Percentiles rank a stretch among this genome's conserved stretches.
Evolutionary conservation across 2,888 invertebrate genomes (phyloP).

Genomic region (Linnaemya tessellans): DNA sequence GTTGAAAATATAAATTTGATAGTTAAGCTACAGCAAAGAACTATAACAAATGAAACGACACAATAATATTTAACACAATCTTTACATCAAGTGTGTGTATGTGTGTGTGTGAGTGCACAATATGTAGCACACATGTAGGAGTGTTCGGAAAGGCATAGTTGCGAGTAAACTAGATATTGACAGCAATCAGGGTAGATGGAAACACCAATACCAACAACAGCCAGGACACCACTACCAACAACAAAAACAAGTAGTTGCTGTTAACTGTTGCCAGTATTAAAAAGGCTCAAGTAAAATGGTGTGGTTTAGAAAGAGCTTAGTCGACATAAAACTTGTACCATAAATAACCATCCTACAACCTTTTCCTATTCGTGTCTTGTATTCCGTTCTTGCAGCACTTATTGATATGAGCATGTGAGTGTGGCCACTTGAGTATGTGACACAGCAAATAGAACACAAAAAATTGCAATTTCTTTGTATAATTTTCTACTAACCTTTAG

Average conservation of each 20-base stretch:
- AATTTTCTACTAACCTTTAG: slow-evolving; percentile 54
- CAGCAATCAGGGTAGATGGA: slow-evolving; percentile 47
- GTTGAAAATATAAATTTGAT: slow-evolving; percentile 32
- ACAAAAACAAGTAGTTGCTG: slow-evolving; percentile 16
- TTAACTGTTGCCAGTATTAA: slow-evolving; percentile 41
- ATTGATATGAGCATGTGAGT: slow-evolving; percentile 2
- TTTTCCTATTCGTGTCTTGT: slow-evolving; percentile 19
- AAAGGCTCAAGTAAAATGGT: slow-evolving; percentile 49
- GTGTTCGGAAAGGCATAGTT: slow-evolving; percentile 1
- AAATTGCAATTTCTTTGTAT: slow-evolving; percentile 4
- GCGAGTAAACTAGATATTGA: slow-evolving; percentile 20
- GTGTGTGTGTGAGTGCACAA: background rate
- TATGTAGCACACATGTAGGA: slow-evolving; percentile 1
- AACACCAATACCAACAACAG: slow-evolving; percentile 30
- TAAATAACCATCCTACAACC: slow-evolving; percentile 14
- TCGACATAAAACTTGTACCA: slow-evolving; percentile 63
- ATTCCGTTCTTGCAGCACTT: slow-evolving; percentile 18
- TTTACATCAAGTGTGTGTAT: background rate
- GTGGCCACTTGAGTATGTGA: slow-evolving; percentile 48
- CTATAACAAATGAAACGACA: background rate
- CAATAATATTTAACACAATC: slow-evolving; percentile 8
- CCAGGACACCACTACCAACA: slow-evolving; percentile 6
- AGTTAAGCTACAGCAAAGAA: background rate
- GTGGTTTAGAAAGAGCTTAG: slow-evolving; percentile 65
- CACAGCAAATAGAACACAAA: slow-evolving; percentile 23